A percentile compares a stretch with the other conserved stretches of the same genome.
Conservation (phyloP, 2,113 vertebrate species). For the Campylomormyrus numenius region DNA sequence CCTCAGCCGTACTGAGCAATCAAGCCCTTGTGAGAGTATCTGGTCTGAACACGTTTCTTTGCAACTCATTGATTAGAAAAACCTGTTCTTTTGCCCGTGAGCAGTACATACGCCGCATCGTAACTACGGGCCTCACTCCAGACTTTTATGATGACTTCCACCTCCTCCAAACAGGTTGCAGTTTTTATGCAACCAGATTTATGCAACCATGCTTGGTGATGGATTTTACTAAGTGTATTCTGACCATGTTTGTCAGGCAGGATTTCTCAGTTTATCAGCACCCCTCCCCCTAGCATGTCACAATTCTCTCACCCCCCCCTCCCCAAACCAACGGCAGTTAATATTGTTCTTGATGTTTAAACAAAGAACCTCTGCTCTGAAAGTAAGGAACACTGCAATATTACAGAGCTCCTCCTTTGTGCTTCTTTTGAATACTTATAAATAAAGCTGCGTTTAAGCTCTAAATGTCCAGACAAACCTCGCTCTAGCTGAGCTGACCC, state of each 20-base stretch:
- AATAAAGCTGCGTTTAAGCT: not conserved
- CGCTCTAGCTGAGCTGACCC: not conserved
- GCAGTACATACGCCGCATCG: not conserved
- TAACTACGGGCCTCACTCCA: not conserved
- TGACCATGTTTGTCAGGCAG: not conserved
- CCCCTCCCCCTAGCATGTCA: not conserved
- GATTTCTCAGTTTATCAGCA: conserved; percentile 3
- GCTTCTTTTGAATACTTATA: not conserved
- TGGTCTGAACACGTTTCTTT: not conserved
- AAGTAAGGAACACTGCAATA: not conserved
- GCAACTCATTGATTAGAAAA: not conserved
- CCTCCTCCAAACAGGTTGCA: not conserved
- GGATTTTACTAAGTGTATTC: not conserved
- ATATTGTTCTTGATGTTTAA: not conserved
- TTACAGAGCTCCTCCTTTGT: not conserved
- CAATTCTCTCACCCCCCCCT: not conserved
- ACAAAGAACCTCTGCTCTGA: not conserved
- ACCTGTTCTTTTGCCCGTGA: not conserved
- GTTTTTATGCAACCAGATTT: not conserved
- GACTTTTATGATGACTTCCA: not conserved
- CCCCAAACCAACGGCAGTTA: not conserved
- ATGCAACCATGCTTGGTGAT: not conserved
- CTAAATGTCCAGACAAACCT: not conserved
- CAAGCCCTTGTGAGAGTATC: not conserved
- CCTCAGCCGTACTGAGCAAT: not conserved